A percentile compares a stretch with the other conserved stretches of the same genome.
These are phyloP conservation scores for Anabas testudineus DNA, from an alignment of 2,797 vertebrate genomes.

Conservation along the genomic window DNA sequence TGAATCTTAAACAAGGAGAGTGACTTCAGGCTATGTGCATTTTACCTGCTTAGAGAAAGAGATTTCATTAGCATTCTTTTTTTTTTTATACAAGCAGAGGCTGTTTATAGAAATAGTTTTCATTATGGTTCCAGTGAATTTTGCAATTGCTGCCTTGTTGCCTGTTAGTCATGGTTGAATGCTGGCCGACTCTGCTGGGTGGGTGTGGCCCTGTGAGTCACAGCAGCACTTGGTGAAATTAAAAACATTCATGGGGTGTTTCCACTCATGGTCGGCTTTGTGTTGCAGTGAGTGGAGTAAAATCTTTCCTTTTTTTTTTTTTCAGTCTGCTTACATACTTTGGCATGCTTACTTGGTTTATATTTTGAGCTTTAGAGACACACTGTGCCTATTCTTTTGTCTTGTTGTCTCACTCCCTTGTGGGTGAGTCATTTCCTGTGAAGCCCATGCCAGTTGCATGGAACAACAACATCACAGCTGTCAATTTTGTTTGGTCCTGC, in stretches of 20 bases:
- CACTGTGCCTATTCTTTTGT: slow-evolving; percentile 49
- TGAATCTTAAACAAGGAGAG: neutral
- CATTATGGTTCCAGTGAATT: slow-evolving; percentile 6
- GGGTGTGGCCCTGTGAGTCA: slow-evolving; percentile 76
- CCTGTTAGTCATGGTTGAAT: slow-evolving; percentile 38
- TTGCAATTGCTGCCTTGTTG: slow-evolving; percentile 20
- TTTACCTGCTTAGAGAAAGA: neutral
- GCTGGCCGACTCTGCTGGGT: slow-evolving; percentile 51
- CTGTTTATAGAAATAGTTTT: neutral
- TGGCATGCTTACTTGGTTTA: neutral
- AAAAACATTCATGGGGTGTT: slow-evolving; percentile 50
- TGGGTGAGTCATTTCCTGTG: slow-evolving; percentile 77
- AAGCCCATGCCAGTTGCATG: slow-evolving; percentile 46
- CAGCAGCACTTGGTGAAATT: slow-evolving; percentile 43
- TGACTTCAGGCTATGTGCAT: neutral
- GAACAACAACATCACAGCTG: slow-evolving; percentile 38
- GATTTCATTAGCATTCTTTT: neutral
- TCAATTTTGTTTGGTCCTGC: slow-evolving; percentile 41
- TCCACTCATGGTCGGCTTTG: slow-evolving; percentile 40
- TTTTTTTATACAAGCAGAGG: slow-evolving; percentile 1
- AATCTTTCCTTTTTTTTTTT: slow-evolving; percentile 1
- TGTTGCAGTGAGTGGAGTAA: neutral
- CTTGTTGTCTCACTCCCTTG: slow-evolving; percentile 41
- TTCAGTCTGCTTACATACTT: slow-evolving; percentile 24
- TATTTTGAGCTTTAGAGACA: slow-evolving; percentile 35